Conservation (phyloP, 1,140 invertebrate species). For the Pseudomyrmex gracilis region DNA sequence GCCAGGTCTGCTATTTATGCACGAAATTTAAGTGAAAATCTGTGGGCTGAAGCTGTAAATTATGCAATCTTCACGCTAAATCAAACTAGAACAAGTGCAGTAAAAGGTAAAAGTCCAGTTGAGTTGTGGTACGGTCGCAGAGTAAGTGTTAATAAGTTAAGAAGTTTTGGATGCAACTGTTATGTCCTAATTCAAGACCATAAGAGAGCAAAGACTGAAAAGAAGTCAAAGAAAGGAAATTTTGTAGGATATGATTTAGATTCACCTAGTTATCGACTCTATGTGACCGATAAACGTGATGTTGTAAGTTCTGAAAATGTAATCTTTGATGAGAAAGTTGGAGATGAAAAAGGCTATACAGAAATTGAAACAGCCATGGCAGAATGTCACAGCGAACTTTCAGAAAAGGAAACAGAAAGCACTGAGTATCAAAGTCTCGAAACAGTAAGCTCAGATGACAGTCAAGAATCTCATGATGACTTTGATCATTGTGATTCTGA, state of each 20-base stretch:
- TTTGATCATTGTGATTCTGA: too few relatives aligned
- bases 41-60: neutral
- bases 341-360: neutral
- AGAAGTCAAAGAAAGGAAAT: slow-evolving; percentile 41
- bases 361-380: too few relatives aligned
- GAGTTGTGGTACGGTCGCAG: slow-evolving; percentile 58
- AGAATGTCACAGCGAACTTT: neutral
- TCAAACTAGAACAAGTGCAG: slow-evolving; percentile 18
- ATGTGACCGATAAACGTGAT: neutral
- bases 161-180: slow-evolving; percentile 48
- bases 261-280: neutral
- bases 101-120: slow-evolving; percentile 43
- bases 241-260: slow-evolving; percentile 46
- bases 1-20: neutral
- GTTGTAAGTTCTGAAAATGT: neutral
- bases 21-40: neutral
- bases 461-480: neutral
- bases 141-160: slow-evolving; percentile 41
- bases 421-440: neutral
- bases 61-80: slow-evolving; percentile 50
- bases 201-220: slow-evolving; percentile 37
- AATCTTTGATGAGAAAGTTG: too few relatives aligned
- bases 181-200: slow-evolving; percentile 52
- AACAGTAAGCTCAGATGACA: neutral
- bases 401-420: neutral